A percentile compares a stretch with the other conserved stretches of the same genome.
Evolutionary conservation across 2,888 invertebrate species (phyloP).

Genomic region (Sminthurides aquaticus): DNA sequence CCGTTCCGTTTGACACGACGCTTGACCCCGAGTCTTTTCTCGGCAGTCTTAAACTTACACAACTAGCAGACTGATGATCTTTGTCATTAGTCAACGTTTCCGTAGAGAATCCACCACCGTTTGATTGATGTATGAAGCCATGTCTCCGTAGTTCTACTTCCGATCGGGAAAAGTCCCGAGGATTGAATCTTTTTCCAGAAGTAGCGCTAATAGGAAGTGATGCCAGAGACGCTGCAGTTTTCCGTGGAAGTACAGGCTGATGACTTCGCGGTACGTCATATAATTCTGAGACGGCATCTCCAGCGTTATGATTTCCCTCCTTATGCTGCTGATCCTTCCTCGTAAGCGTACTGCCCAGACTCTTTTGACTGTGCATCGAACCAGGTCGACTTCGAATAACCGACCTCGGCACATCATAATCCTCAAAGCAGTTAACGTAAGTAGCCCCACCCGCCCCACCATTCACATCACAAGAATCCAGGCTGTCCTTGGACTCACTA

Average conservation of each 20-base stretch:
- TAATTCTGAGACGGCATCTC: neutral
- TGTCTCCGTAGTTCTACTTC: neutral
- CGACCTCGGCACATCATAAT: neutral
- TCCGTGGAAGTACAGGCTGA: too few relatives aligned
- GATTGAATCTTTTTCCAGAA: neutral
- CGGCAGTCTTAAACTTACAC: neutral
- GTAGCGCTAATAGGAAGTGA: neutral
- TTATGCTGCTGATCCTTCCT: neutral
- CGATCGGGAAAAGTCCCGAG: neutral
- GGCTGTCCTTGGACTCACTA: constrained; percentile 36
- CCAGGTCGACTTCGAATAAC: neutral
- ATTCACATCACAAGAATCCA: constrained; percentile 21
- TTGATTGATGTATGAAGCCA: neutral
- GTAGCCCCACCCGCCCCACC: neutral
- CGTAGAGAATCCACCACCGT: neutral
- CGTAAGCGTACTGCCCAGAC: neutral
- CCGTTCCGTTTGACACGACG: too few relatives aligned
- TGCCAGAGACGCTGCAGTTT: neutral
- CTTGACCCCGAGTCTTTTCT: neutral
- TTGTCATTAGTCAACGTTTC: neutral
- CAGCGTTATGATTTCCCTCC: too few relatives aligned
- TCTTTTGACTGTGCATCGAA: neutral
- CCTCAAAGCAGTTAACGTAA: constrained; percentile 1
- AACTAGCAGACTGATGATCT: neutral
- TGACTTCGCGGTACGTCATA: constrained; percentile 33